phyloP scores from a whole-genome alignment of 2,888 invertebrate species.

The Halictus ligatus region DNA sequence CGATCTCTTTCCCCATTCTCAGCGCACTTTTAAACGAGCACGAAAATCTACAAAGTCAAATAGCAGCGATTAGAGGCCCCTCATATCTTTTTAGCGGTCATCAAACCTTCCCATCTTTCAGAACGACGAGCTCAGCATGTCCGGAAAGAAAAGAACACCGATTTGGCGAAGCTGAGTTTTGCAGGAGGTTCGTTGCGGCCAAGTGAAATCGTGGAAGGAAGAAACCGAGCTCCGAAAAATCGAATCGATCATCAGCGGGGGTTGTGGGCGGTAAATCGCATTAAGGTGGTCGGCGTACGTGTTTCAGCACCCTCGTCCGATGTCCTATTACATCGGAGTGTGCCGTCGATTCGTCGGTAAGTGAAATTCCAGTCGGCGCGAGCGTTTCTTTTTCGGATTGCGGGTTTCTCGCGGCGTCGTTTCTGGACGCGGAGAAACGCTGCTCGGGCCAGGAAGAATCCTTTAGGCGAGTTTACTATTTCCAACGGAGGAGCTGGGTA shows the following conservation, averaged over 20 bases:
- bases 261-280: constrained; percentile 55
- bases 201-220: background rate
- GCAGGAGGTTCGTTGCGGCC: constrained; percentile 5
- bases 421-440: background rate
- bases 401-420: background rate
- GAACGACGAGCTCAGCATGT: background rate
- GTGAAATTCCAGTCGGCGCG: constrained; percentile 51
- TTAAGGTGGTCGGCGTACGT: constrained; percentile 57
- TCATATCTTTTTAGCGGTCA: background rate
- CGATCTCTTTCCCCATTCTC: too few species aligned
- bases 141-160: background rate
- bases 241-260: constrained; percentile 45
- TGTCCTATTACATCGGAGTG: constrained; percentile 41
- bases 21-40: too few species aligned
- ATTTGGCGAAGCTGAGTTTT: background rate
- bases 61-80: background rate
- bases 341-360: constrained; percentile 54
- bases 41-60: too few species aligned
- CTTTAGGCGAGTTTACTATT: background rate
- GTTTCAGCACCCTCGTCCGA: constrained; percentile 39
- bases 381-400: constrained; percentile 31
- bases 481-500: constrained; percentile 3
- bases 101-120: too few species aligned
- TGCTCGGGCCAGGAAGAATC: background rate
- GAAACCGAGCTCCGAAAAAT: constrained; percentile 39